Evolutionary conservation across 2,797 vertebrate genomes (phyloP).

Genomic region (Chrosomus eos): DNA sequence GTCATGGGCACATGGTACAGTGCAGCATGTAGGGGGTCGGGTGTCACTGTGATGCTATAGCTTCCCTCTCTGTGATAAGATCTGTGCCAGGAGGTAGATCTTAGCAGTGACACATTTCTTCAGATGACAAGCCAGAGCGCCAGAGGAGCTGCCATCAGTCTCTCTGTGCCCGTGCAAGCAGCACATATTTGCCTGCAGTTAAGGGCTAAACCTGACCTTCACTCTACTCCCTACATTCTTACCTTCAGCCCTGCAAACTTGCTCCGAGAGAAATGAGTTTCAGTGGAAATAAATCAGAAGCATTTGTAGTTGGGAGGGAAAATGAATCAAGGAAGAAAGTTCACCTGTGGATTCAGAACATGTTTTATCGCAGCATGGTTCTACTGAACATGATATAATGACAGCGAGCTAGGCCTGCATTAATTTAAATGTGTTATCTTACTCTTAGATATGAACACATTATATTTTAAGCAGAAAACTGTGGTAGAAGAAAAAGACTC

Average conservation of each 20-base stretch:
- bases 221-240: conserved; percentile 31
- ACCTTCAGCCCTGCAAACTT: conserved; percentile 31
- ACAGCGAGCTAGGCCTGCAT: neutral
- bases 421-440: neutral
- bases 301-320: conserved; percentile 19
- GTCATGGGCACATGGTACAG: conserved; percentile 12
- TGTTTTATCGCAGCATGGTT: conserved; percentile 2
- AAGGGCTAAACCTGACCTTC: conserved; percentile 41
- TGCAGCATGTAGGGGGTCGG: conserved; percentile 9
- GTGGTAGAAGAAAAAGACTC: neutral
- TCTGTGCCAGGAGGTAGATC: conserved; percentile 51
- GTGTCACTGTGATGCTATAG: conserved; percentile 28
- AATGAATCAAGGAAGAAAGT: neutral
- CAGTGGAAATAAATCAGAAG: conserved; percentile 35
- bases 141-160: conserved; percentile 44
- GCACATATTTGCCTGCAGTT: conserved; percentile 12
- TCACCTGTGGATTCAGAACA: conserved; percentile 8
- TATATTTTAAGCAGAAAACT: conserved; percentile 12
- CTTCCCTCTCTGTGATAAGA: conserved; percentile 33
- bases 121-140: conserved; percentile 56
- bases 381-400: neutral
- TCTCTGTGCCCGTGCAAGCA: neutral
- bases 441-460: neutral
- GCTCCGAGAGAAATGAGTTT: conserved; percentile 3
- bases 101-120: conserved; percentile 54